Percentiles rank a stretch among this genome's conserved stretches.
phyloP scores from a whole-genome alignment of 2,888 invertebrate species.

The Invenusta paracnida region DNA sequence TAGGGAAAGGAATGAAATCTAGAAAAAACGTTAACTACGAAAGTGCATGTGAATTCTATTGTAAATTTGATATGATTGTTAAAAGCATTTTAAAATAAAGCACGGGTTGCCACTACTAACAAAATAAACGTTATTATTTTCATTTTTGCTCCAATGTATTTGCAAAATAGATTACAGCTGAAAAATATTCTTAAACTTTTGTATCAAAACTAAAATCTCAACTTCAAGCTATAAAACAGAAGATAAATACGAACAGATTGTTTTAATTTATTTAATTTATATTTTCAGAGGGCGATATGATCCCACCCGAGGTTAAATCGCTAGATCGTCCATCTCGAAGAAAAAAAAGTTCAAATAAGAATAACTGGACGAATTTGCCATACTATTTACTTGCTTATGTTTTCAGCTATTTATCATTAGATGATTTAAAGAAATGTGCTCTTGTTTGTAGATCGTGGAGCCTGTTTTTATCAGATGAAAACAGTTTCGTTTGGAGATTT shows the following conservation, averaged over 20 bases:
- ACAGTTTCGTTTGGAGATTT: slow-evolving; percentile 87
- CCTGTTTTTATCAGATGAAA: slow-evolving; percentile 80
- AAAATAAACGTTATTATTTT: not conserved
- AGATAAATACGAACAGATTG: no score
- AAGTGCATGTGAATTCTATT: no score
- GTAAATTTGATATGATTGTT: no score
- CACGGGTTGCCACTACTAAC: not conserved
- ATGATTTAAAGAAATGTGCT: slow-evolving; percentile 80
- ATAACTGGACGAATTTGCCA: not conserved
- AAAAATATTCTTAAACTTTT: no score
- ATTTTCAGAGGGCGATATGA: not conserved
- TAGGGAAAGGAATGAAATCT: no score
- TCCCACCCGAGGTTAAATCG: not conserved
- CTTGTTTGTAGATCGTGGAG: slow-evolving; percentile 90
- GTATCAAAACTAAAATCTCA: no score
- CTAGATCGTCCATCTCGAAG: not conserved
- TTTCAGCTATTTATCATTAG: slow-evolving; percentile 80
- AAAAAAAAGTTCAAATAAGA: not conserved
- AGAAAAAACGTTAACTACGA: no score
- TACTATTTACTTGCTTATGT: slow-evolving; percentile 45
- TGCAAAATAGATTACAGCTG: no score
- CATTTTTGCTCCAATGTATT: not conserved
- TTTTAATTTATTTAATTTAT: not conserved
- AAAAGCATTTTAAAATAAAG: not conserved
- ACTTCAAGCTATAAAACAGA: no score